A percentile compares a stretch with the other conserved stretches of the same genome.
Evolutionary conservation across 2,888 invertebrate species (phyloP).

Genomic region (Thera obeliscata): DNA sequence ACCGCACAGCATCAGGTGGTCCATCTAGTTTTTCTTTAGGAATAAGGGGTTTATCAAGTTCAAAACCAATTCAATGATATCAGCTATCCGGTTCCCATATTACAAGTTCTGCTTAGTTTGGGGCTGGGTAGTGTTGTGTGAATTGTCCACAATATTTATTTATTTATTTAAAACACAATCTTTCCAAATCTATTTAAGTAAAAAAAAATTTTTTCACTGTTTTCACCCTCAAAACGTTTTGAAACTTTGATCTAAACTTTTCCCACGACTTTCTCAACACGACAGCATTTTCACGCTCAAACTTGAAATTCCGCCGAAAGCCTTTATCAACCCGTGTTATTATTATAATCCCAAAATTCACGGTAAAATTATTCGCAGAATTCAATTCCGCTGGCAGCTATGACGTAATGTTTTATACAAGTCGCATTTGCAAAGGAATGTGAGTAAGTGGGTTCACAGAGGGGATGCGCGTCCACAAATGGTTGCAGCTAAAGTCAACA

Average conservation of each 20-base stretch:
- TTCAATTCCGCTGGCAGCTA: conserved; percentile 23
- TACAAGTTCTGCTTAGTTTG: too few species aligned
- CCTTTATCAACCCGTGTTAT: conserved; percentile 19
- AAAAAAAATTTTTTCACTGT: conserved; percentile 4
- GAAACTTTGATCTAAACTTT: conserved; percentile 15
- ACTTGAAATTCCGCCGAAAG: conserved; percentile 14
- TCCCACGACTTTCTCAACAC: conserved; percentile 11
- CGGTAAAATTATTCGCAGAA: conserved; percentile 23
- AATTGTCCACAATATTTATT: too few species aligned
- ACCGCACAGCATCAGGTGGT: neutral
- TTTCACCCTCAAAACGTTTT: conserved; percentile 14
- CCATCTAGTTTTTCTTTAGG: neutral
- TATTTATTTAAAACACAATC: neutral
- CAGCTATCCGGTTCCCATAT: too few species aligned
- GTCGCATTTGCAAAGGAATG: conserved; percentile 53
- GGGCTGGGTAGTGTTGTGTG: too few species aligned
- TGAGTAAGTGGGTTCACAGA: conserved; percentile 56
- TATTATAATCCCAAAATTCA: conserved; percentile 26
- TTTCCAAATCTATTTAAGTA: neutral
- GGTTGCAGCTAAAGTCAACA: conserved; percentile 54
- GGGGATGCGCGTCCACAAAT: conserved; percentile 55
- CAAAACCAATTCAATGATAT: too few species aligned
- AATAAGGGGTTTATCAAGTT: too few species aligned
- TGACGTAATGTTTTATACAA: conserved; percentile 46
- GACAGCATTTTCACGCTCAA: conserved; percentile 22